phyloP scores from a whole-genome alignment of 2,888 invertebrate species.

The Drosophila suboccidentalis region DNA sequence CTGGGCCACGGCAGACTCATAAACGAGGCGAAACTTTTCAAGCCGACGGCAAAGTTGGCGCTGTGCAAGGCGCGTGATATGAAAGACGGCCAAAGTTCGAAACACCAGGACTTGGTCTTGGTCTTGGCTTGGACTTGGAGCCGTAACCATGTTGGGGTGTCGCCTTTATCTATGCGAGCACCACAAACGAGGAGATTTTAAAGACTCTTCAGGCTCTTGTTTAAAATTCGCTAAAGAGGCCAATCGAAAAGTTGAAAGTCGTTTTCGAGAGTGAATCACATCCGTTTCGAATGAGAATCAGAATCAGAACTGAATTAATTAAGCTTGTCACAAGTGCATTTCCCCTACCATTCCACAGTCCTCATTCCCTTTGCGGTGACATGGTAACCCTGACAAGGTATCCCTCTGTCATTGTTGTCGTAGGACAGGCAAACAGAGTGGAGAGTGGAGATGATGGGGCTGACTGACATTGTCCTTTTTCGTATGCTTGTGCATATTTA shows the following conservation, averaged over 20 bases:
- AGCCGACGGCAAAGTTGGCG: constrained; percentile 65
- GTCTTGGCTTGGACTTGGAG: neutral
- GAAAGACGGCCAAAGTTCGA: constrained; percentile 74
- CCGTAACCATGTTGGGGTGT: constrained; percentile 29
- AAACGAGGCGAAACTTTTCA: constrained; percentile 59
- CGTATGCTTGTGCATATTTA: constrained; percentile 61
- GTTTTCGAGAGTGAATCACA: constrained; percentile 21
- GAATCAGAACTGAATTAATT: constrained; percentile 70
- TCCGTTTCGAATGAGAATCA: constrained; percentile 51
- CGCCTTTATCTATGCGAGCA: constrained; percentile 34
- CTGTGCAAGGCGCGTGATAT: constrained; percentile 72
- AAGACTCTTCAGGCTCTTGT: constrained; percentile 30
- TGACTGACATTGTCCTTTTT: constrained; percentile 58
- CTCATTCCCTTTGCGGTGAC: neutral
- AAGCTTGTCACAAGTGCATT: constrained; percentile 55
- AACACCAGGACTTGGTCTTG: constrained; percentile 29
- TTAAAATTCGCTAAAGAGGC: constrained; percentile 31
- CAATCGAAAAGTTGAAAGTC: constrained; percentile 37
- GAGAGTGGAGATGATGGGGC: no score
- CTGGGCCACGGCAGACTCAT: constrained; percentile 14
- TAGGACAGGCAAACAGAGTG: no score
- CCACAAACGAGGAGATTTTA: constrained; percentile 23
- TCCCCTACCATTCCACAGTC: neutral
- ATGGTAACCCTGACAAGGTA: neutral
- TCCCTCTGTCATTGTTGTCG: constrained; percentile 24